A percentile compares a stretch with the other conserved stretches of the same genome.
Conservation (phyloP, 2,113 vertebrate species). For the Daphoenositta chrysoptera region DNA sequence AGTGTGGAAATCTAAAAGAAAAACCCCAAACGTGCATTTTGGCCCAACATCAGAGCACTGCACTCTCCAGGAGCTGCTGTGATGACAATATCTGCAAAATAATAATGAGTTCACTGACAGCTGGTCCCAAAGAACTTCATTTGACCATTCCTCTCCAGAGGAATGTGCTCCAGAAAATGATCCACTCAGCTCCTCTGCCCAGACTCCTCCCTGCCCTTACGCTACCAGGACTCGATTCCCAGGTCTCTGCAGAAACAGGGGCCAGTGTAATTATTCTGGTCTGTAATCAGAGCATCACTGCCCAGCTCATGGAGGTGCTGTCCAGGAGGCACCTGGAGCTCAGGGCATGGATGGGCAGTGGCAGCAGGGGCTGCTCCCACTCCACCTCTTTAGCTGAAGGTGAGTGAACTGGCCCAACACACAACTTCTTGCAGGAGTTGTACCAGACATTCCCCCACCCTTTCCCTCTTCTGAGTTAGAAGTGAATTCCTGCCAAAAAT, state of each 20-base stretch:
- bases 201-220: background rate
- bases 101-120: background rate
- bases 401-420: background rate
- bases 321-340: accelerated
- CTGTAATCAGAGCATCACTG: accelerated
- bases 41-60: background rate
- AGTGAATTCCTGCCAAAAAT: constrained; percentile 51
- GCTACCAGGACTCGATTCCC: background rate
- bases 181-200: background rate
- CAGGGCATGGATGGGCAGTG: background rate
- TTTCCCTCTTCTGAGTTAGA: background rate
- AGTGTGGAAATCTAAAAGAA: background rate
- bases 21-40: accelerated
- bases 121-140: background rate
- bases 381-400: background rate
- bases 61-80: background rate
- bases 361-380: background rate
- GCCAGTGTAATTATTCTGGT: background rate
- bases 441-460: background rate
- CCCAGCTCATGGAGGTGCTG: background rate
- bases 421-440: accelerated
- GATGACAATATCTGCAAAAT: background rate
- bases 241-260: background rate
- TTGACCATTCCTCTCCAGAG: background rate
- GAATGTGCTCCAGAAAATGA: background rate